Conservation (phyloP, 2,113 vertebrate species). For the Cercopithecus mona region DNA sequence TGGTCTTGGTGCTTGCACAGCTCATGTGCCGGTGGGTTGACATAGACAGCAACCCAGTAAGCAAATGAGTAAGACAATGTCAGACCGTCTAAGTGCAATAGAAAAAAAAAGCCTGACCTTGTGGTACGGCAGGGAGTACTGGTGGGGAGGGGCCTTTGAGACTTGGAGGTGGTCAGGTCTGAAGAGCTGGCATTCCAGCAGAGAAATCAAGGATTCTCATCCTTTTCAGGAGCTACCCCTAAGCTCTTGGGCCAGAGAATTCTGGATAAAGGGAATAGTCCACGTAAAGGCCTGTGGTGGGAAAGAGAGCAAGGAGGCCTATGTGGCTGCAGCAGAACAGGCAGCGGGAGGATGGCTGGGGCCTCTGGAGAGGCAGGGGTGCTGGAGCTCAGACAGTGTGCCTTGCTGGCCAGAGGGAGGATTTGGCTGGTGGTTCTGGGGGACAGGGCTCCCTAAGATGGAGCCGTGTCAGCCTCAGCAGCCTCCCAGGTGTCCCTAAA, state of each 20-base stretch:
- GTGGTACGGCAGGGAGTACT: not conserved
- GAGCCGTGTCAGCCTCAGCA: rapidly evolving
- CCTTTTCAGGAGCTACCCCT: not conserved
- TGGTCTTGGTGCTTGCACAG: not conserved
- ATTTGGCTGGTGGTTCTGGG: not conserved
- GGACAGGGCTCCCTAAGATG: not conserved
- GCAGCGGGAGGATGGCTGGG: not conserved
- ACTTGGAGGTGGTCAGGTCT: not conserved
- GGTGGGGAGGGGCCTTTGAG: no score
- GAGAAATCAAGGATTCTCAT: not conserved
- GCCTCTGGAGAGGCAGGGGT: no score
- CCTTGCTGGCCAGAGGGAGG: not conserved
- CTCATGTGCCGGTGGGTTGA: not conserved
- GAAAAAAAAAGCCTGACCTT: not conserved
- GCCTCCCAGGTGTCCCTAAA: not conserved
- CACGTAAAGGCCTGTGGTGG: not conserved
- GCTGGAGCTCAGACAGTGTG: not conserved
- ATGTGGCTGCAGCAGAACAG: not conserved
- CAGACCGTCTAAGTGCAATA: not conserved
- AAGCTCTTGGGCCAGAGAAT: not conserved
- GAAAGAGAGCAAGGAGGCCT: not conserved
- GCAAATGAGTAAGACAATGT: not conserved
- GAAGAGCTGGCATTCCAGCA: not conserved
- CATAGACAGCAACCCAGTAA: not conserved
- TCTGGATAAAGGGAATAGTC: not conserved